Conservation (phyloP, 2,888 invertebrate genomes). For the Drosophila vallismaia region DNA sequence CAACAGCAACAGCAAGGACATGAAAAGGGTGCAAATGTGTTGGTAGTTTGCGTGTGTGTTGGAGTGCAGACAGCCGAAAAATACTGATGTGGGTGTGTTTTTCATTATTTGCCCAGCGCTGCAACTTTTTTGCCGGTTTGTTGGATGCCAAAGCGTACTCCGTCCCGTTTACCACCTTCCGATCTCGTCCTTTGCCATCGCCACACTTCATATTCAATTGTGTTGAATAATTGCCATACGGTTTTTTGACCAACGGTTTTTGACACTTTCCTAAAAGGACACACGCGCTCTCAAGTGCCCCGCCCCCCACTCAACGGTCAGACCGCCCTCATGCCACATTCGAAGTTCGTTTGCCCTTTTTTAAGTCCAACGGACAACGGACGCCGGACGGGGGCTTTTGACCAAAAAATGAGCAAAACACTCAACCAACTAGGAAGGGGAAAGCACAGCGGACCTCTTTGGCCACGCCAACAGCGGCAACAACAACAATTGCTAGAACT, state of each 20-base stretch:
- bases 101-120: constrained; percentile 78
- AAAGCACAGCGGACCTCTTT: constrained; percentile 44
- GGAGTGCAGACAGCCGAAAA: constrained; percentile 76
- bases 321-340: constrained; percentile 66
- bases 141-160: constrained; percentile 19
- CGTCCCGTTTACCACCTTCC: constrained; percentile 11
- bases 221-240: constrained; percentile 83
- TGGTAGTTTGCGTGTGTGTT: constrained; percentile 42
- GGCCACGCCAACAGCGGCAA: constrained; percentile 42
- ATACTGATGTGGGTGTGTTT: constrained; percentile 79
- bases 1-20: constrained; percentile 40
- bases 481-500: constrained; percentile 26
- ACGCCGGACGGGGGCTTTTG: constrained; percentile 7
- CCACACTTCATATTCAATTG: constrained; percentile 83
- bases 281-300: constrained; percentile 65
- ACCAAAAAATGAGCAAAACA: constrained; percentile 74
- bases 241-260: constrained; percentile 83
- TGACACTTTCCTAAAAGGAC: constrained; percentile 82
- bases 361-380: constrained; percentile 3
- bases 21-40: constrained; percentile 76
- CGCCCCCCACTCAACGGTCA: constrained; percentile 17
- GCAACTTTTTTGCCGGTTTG: constrained; percentile 60
- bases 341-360: constrained; percentile 69
- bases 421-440: constrained; percentile 47
- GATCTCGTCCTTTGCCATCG: constrained; percentile 57